Evolutionary conservation across 1,140 invertebrate species (phyloP).

Genomic region (Lasaia peninsularis): DNA sequence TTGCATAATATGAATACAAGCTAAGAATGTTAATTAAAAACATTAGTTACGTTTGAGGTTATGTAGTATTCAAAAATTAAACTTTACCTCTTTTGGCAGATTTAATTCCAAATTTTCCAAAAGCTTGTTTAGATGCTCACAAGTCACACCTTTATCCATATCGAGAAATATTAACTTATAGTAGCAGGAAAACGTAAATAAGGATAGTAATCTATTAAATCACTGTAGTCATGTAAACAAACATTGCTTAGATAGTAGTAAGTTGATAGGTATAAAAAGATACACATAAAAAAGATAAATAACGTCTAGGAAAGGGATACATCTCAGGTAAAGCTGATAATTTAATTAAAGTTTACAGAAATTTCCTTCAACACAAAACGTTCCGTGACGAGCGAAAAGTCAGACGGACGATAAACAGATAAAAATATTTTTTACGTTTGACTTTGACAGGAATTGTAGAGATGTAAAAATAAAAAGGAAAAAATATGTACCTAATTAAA

Average conservation of each 20-base stretch:
- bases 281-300: conserved; percentile 29
- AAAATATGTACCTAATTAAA: conserved; percentile 16
- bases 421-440: conserved; percentile 15
- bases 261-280: conserved; percentile 27
- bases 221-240: conserved; percentile 63
- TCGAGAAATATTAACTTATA: conserved; percentile 37
- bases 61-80: conserved; percentile 41
- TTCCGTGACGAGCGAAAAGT: conserved; percentile 74
- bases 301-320: conserved; percentile 38
- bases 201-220: conserved; percentile 48
- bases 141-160: conserved; percentile 71
- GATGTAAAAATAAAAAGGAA: too few relatives aligned
- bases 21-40: conserved; percentile 55
- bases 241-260: conserved; percentile 49
- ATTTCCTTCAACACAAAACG: conserved; percentile 67
- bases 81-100: conserved; percentile 64
- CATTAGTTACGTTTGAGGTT: conserved; percentile 61
- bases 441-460: too few relatives aligned
- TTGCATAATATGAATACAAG: conserved; percentile 59
- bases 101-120: conserved; percentile 59
- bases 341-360: conserved; percentile 70
- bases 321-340: conserved; percentile 58
- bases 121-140: conserved; percentile 69
- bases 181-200: conserved; percentile 45
- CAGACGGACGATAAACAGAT: conserved; percentile 34